Conservation (phyloP, 1,140 invertebrate genomes). For the Sarcophaga peregrina region DNA sequence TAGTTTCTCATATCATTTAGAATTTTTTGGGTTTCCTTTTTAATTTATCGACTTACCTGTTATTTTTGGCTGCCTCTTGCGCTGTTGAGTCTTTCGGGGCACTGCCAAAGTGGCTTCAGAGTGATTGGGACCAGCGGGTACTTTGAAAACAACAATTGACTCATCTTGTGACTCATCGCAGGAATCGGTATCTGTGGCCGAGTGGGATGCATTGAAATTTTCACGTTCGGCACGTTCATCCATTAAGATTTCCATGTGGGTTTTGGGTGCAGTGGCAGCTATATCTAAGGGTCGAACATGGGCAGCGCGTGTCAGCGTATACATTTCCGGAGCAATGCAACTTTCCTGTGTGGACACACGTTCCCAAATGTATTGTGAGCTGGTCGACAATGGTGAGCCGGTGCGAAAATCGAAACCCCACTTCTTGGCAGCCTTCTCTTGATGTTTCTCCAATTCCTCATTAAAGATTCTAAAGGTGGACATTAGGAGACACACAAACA, state of each 20-base stretch:
- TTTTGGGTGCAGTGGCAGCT: constrained; percentile 35
- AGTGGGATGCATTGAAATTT: constrained; percentile 52
- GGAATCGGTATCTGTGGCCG: constrained; percentile 55
- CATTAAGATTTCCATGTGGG: constrained; percentile 53
- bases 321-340: constrained; percentile 58
- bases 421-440: constrained; percentile 58
- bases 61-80: no score
- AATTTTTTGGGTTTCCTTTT: no score
- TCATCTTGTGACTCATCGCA: constrained; percentile 58
- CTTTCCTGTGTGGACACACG: constrained; percentile 61
- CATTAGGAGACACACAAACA: neutral
- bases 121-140: constrained; percentile 43
- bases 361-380: constrained; percentile 59
- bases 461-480: constrained; percentile 51
- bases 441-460: constrained; percentile 59
- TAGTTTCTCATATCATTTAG: no score
- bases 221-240: constrained; percentile 62
- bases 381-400: constrained; percentile 55
- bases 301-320: constrained; percentile 62
- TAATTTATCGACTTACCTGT: no score
- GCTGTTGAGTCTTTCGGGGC: no score
- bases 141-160: constrained; percentile 48
- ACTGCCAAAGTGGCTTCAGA: neutral
- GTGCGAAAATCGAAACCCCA: constrained; percentile 65
- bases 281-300: constrained; percentile 53